A percentile compares a stretch with the other conserved stretches of the same genome.
These are phyloP conservation scores for Actinia equina DNA, from an alignment of 64 coral and sea anemone species.

Conservation along the genomic window DNA sequence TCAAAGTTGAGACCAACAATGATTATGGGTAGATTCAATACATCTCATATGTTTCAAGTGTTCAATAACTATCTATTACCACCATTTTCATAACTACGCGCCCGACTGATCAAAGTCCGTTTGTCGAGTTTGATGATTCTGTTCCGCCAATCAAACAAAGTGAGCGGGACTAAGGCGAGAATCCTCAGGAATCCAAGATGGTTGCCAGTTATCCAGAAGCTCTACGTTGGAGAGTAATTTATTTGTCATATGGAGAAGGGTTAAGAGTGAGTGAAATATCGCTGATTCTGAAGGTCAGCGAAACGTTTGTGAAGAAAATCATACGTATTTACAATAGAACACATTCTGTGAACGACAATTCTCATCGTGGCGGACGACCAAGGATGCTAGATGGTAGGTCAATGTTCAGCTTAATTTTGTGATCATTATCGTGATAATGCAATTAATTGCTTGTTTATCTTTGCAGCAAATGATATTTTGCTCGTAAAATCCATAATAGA, in stretches of 20 bases:
- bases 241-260: background rate
- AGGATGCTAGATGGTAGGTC: background rate
- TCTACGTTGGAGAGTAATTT: background rate
- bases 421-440: background rate
- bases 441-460: background rate
- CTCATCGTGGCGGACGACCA: background rate
- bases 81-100: constrained; percentile 13
- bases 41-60: no score
- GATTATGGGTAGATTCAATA: no score
- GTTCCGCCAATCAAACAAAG: background rate
- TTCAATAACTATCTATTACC: background rate
- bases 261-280: background rate
- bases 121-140: background rate
- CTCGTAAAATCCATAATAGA: constrained; percentile 10
- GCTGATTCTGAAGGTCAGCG: background rate
- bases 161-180: background rate
- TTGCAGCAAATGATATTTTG: constrained; percentile 9
- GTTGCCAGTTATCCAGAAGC: background rate
- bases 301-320: background rate
- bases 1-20: no score
- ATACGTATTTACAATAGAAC: background rate
- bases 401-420: background rate
- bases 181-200: background rate
- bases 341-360: background rate
- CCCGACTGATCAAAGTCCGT: background rate